Percentiles rank a stretch among this genome's conserved stretches.
Conservation (phyloP, 2,888 invertebrate species). For the Dolichopus griseipennis region DNA sequence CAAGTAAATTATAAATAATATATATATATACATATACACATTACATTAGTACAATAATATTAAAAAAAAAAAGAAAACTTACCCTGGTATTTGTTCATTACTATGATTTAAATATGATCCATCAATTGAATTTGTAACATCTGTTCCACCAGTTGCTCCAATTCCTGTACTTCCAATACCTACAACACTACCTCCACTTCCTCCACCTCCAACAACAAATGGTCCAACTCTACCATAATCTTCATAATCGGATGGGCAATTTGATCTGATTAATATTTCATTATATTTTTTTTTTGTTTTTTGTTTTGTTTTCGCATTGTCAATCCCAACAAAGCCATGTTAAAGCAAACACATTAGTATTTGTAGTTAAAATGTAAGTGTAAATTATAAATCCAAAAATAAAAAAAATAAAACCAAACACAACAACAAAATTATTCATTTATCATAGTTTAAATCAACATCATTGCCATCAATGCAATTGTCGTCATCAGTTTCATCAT, state of each 20-base stretch:
- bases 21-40: no score
- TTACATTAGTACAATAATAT: neutral
- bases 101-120: slow-evolving; percentile 39
- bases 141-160: neutral
- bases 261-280: slow-evolving; percentile 21
- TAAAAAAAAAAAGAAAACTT: slow-evolving; percentile 19
- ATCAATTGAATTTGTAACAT: neutral
- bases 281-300: neutral
- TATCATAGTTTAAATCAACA: no score
- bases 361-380: no score
- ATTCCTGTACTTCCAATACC: neutral
- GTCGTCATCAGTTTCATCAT: neutral
- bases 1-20: no score
- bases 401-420: neutral
- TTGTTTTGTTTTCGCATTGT: no score
- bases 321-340: no score
- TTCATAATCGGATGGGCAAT: slow-evolving; percentile 23
- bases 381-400: no score
- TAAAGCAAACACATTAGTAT: no score
- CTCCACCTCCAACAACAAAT: slow-evolving; percentile 23
- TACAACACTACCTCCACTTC: neutral
- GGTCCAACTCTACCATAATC: slow-evolving; percentile 22
- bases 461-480: no score
- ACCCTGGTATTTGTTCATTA: slow-evolving; percentile 35
- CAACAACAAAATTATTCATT: no score